Evolutionary conservation across 2,797 vertebrate species (phyloP).

Genomic region (Ptychobarbus kaznakovi): DNA sequence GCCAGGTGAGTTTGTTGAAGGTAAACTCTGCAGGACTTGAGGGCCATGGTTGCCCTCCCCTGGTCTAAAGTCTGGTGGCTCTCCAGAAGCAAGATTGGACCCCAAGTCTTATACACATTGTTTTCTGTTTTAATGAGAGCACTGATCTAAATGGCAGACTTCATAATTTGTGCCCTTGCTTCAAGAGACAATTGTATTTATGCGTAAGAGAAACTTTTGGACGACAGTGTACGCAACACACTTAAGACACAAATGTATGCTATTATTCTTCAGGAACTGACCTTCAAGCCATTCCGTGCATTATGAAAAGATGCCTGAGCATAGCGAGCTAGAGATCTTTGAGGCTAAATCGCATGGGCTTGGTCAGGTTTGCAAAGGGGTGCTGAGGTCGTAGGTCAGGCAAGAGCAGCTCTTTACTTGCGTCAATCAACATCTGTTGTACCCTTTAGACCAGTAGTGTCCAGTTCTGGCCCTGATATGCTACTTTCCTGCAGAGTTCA

Average conservation of each 20-base stretch:
- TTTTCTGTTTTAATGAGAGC: constrained; percentile 62
- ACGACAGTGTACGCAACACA: constrained; percentile 68
- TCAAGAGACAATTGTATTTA: constrained; percentile 71
- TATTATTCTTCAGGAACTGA: constrained; percentile 63
- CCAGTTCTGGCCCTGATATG: background rate
- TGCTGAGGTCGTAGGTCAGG: constrained; percentile 45
- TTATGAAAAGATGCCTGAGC: constrained; percentile 66
- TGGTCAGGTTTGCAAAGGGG: constrained; percentile 27
- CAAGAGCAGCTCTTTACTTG: constrained; percentile 20
- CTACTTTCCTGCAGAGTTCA: background rate
- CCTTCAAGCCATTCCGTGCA: constrained; percentile 60
- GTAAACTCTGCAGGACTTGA: background rate
- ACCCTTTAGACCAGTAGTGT: constrained; percentile 6
- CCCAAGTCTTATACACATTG: constrained; percentile 54
- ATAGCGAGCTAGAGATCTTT: constrained; percentile 69
- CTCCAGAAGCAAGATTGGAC: background rate
- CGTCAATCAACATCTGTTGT: constrained; percentile 51
- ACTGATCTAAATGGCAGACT: constrained; percentile 60
- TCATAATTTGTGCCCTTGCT: constrained; percentile 68
- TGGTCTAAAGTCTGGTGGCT: background rate
- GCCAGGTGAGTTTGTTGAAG: background rate
- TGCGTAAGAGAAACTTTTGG: constrained; percentile 61
- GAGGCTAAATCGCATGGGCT: constrained; percentile 64
- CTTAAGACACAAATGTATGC: constrained; percentile 62
- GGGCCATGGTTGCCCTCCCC: background rate